Evolutionary conservation across 1,140 invertebrate species (phyloP).

Genomic region (Tetramorium simillimum): DNA sequence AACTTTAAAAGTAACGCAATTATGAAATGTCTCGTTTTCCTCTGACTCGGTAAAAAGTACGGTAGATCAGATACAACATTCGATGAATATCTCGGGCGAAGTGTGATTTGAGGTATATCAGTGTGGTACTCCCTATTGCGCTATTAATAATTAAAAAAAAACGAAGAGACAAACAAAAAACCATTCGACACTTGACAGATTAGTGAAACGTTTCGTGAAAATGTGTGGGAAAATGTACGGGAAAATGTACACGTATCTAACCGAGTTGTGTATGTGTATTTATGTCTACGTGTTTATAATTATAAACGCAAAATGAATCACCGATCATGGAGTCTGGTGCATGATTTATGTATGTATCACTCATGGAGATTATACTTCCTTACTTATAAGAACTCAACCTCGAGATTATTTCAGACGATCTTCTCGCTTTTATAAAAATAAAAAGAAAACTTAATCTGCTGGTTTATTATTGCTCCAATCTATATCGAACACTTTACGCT

Average conservation of each 20-base stretch:
- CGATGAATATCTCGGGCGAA: constrained; percentile 54
- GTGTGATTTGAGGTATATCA: constrained; percentile 80
- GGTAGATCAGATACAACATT: constrained; percentile 48
- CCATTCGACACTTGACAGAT: neutral
- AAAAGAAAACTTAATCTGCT: constrained; percentile 22
- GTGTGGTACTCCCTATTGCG: constrained; percentile 77
- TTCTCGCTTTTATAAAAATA: constrained; percentile 31
- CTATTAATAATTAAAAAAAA: constrained; percentile 50
- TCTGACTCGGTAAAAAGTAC: constrained; percentile 68
- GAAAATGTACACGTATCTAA: constrained; percentile 15
- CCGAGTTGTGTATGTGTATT: constrained; percentile 19
- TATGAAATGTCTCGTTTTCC: constrained; percentile 60
- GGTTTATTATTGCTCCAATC: constrained; percentile 1
- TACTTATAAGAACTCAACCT: neutral
- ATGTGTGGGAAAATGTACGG: neutral
- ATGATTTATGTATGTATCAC: neutral
- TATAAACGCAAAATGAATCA: constrained; percentile 42
- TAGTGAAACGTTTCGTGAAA: constrained; percentile 50
- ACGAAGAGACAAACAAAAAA: constrained; percentile 29
- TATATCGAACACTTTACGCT: neutral
- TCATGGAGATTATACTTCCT: constrained; percentile 1
- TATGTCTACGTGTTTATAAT: constrained; percentile 20
- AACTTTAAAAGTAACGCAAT: constrained; percentile 74
- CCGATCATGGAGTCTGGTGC: constrained; percentile 1
- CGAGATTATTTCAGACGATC: neutral